A percentile compares a stretch with the other conserved stretches of the same genome.
Evolutionary conservation across 2,888 invertebrate genomes (phyloP).

Genomic region (Eremobia ochroleuca): DNA sequence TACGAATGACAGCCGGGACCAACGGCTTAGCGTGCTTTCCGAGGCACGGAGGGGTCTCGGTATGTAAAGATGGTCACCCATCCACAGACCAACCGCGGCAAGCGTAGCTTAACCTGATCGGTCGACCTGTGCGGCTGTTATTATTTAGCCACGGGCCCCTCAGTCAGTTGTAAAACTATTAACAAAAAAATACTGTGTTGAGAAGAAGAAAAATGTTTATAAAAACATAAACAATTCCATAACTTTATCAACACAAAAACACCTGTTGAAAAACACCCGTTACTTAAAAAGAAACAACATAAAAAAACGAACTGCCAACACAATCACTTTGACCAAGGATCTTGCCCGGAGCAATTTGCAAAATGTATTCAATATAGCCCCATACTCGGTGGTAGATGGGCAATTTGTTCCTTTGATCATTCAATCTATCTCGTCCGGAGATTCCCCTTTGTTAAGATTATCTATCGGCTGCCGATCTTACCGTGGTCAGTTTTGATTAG

Average conservation of each 20-base stretch:
- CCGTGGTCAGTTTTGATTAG: conserved; percentile 56
- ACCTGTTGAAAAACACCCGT: conserved; percentile 1
- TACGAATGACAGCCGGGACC: too few relatives aligned
- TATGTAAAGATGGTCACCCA: too few relatives aligned
- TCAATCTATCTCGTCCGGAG: conserved; percentile 63
- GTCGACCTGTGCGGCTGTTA: too few relatives aligned
- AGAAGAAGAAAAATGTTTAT: too few relatives aligned
- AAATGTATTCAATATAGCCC: conserved; percentile 65
- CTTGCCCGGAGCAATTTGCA: conserved; percentile 57
- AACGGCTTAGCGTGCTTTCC: too few relatives aligned
- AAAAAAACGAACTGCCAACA: conserved; percentile 26
- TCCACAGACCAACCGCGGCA: too few relatives aligned
- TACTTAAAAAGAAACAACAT: conserved; percentile 18
- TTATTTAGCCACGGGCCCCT: too few relatives aligned
- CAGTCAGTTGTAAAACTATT: background rate
- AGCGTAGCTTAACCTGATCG: too few relatives aligned
- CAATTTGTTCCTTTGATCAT: conserved; percentile 74
- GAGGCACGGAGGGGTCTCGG: too few relatives aligned
- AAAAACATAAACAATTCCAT: background rate
- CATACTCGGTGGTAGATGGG: conserved; percentile 52
- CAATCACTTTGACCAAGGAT: conserved; percentile 34
- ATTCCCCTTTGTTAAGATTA: conserved; percentile 57
- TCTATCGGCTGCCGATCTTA: conserved; percentile 59
- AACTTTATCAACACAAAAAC: background rate
- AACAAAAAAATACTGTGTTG: background rate